Conservation (phyloP, 2,888 invertebrate species). For the Drosophila barbarae region DNA sequence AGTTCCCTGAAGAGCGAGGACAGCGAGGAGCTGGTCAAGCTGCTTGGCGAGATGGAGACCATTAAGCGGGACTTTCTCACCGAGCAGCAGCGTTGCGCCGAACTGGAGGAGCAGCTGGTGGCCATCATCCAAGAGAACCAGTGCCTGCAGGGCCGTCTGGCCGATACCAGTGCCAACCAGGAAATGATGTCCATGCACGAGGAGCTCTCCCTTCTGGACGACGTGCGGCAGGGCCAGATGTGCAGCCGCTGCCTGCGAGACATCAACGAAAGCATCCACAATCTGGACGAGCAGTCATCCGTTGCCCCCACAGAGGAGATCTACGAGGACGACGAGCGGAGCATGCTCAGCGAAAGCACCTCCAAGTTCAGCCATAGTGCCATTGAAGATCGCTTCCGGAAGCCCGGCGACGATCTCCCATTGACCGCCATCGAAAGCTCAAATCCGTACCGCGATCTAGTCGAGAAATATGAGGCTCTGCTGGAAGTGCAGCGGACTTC, state of each 20-base stretch:
- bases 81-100: constrained; percentile 86
- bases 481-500: constrained; percentile 87
- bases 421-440: constrained; percentile 63
- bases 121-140: constrained; percentile 81
- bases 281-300: constrained; percentile 81
- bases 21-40: constrained; percentile 80
- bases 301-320: constrained; percentile 87
- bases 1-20: constrained; percentile 68
- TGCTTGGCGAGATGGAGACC: constrained; percentile 87
- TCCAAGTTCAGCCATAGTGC: constrained; percentile 60
- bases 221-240: constrained; percentile 92
- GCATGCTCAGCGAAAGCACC: constrained; percentile 72
- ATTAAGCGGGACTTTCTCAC: constrained; percentile 84
- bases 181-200: constrained; percentile 88
- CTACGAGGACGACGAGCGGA: constrained; percentile 79
- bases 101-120: constrained; percentile 88
- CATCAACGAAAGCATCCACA: constrained; percentile 80
- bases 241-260: constrained; percentile 89
- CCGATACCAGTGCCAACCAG: constrained; percentile 82
- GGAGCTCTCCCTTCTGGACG: constrained; percentile 90
- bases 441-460: constrained; percentile 89
- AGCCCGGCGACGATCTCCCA: constrained; percentile 67
- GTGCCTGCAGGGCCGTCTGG: constrained; percentile 77
- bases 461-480: constrained; percentile 91
- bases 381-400: constrained; percentile 65